Evolutionary conservation across 2,797 vertebrate genomes (phyloP), one percentile per base, ranked within the genome.

Genomic region (Lithobates pipiens): DNA sequence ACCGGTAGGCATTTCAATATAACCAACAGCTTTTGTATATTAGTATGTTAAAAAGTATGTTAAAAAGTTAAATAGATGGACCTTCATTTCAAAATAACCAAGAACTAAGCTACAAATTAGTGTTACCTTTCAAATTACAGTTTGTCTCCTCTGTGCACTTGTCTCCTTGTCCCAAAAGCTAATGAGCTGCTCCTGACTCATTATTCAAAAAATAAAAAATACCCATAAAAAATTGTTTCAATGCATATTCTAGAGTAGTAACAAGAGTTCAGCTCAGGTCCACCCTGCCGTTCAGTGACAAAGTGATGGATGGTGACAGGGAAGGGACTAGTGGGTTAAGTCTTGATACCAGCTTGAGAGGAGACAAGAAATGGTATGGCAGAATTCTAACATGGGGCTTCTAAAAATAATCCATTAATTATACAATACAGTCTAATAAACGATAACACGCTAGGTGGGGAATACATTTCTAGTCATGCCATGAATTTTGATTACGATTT

Each of bases 81-180:
- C 76, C 36, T 34, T 10, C 2, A 78, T n/a, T 71, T 21, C 68
- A 77, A 61, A 46, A 69, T 67, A 25, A 29, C 10, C 67, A 50
- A 63, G 18, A 54, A 57, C 10, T 34, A 29, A 77, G 54, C 16
- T 57, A 76, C 27, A 86, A 97, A 98, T 98, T 97, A 99, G 97
- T 97, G 97, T 71, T 96, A 97, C 97, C 97, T 98, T 97, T 97
- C 98, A 99, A 97, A 95, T 95, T 96, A 95, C 91, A 94, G 96
- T 96, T 97, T 97, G 96, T 39, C 65, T 77, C 27, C 36, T 86
- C 25, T 25, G 63, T 67, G 69, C 76, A 83, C 71, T 78, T 75
- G 63, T 80, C 46, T 80, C 79, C 73, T 70, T 90, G 91, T 92
- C 93, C 92, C 90, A 94, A 93, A 94, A 95, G 93, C 96, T 99